Base-by-base conservation (phyloP, 2,113 vertebrate species). In the Sus scrofa region DNA sequence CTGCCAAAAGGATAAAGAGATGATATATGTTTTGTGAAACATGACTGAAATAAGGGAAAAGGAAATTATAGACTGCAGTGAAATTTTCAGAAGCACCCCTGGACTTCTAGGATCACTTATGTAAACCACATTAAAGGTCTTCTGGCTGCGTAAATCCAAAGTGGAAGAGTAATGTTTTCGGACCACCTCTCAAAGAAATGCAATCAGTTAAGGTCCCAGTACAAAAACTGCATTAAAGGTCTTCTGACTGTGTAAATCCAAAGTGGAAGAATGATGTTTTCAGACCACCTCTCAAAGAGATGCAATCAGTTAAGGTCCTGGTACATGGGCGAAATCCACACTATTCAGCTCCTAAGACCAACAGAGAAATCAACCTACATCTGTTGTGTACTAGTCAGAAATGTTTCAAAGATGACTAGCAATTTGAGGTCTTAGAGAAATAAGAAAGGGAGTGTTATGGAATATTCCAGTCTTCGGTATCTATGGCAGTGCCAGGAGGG, bases 1-100 rank as follows among this genome's bases (percentile, higher is more conserved):
- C 75, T 82, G 11, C 24, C 60, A 88, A 96, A 95, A 93, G 30
- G 52, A 70, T 71, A 87, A 91, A 95, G 70, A 58, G 50, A 68
- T 52, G 16, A 27, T 44, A 16, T 58, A 91, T 71, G 18, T 85
- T 89, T 83, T 84, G 3, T 92, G 34, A 78, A 68, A 67, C 65
- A 37, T 44, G 22, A 82, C 39, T 93, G 24, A 88, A 86, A 86
- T 68, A 85, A 39, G 16, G 12, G 67, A 71, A 79, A 63, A 3
- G 68, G 14, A 85, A 78, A 74, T 84, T 63, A 78, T 3, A 92
- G 39, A 86, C 26, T 32, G 15, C 56, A 71, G 5, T 50, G 37
- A 84, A 34, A 62, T 86, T 95, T 84, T 95, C 20, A 70, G 77
- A 56, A 67, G 62, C n/a, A 27, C 6, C 58, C 12, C 67, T 67